phyloP scores from a whole-genome alignment of 2,888 invertebrate genomes.

The Hybos culiciformis region DNA sequence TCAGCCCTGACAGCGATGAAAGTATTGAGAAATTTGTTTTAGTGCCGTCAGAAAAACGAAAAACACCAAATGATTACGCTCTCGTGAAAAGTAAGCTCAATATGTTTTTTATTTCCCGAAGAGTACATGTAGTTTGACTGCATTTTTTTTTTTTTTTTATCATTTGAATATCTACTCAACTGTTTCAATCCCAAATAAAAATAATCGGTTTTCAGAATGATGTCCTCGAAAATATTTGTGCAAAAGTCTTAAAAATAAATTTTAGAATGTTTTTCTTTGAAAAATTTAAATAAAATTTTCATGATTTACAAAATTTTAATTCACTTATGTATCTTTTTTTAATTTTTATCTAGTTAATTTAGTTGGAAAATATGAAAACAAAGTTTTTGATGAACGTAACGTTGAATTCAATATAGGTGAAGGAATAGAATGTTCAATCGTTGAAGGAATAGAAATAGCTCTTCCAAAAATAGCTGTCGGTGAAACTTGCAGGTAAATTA shows the following conservation, averaged over 20 bases:
- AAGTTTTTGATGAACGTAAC: constrained; percentile 54
- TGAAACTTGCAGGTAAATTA: constrained; percentile 49
- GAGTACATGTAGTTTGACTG: too few species aligned
- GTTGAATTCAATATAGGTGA: constrained; percentile 77
- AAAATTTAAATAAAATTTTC: too few species aligned
- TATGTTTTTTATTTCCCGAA: too few species aligned
- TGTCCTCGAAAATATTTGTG: too few species aligned
- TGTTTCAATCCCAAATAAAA: too few species aligned
- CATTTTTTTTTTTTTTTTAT: too few species aligned
- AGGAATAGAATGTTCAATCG: constrained; percentile 57
- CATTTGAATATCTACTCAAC: too few species aligned
- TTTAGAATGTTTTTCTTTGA: too few species aligned
- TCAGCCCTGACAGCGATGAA: constrained; percentile 72
- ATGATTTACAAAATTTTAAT: too few species aligned
- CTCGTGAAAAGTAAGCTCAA: constrained; percentile 56
- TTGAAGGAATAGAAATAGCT: constrained; percentile 71
- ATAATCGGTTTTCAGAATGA: too few species aligned
- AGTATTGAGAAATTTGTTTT: constrained; percentile 64
- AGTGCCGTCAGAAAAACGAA: constrained; percentile 52
- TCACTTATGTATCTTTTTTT: neutral
- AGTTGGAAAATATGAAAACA: constrained; percentile 22
- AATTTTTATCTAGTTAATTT: constrained; percentile 21
- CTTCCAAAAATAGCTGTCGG: constrained; percentile 65
- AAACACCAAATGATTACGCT: constrained; percentile 69
- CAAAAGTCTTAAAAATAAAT: too few species aligned